These are phyloP conservation scores for Serripes groenlandicus DNA, from an alignment of 2,888 invertebrate genomes.

Conservation along the genomic window DNA sequence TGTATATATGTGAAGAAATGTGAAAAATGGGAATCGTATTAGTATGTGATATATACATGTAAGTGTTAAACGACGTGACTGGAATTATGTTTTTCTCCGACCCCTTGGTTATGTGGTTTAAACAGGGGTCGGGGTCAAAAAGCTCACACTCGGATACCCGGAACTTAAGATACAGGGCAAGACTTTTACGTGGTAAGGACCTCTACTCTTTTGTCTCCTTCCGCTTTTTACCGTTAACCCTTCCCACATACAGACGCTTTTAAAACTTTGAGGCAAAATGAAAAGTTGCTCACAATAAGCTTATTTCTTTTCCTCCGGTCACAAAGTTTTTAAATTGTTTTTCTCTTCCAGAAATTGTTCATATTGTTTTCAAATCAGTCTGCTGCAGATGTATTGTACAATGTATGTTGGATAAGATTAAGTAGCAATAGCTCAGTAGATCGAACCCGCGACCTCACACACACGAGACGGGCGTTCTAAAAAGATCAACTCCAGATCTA, in stretches of 20 bases:
- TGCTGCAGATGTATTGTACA: too few species aligned
- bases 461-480: too few species aligned
- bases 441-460: too few species aligned
- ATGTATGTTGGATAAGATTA: too few species aligned
- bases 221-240: background rate
- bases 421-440: too few species aligned
- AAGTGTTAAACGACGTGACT: too few species aligned
- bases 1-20: too few species aligned
- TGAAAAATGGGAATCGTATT: too few species aligned
- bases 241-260: background rate
- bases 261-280: background rate
- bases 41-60: conserved; percentile 2
- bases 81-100: conserved; percentile 72
- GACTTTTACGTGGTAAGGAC: conserved; percentile 13
- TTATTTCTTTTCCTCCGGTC: background rate
- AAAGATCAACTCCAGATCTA: too few species aligned
- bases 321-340: background rate
- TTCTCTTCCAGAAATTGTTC: too few species aligned
- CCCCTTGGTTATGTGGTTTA: conserved; percentile 69
- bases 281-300: background rate
- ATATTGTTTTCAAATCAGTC: too few species aligned
- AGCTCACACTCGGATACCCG: conserved; percentile 12
- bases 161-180: conserved; percentile 19
- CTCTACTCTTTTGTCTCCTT: background rate
- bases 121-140: conserved; percentile 41